phyloP scores from a whole-genome alignment of 2,113 vertebrate genomes.

The Falcunculus frontatus region DNA sequence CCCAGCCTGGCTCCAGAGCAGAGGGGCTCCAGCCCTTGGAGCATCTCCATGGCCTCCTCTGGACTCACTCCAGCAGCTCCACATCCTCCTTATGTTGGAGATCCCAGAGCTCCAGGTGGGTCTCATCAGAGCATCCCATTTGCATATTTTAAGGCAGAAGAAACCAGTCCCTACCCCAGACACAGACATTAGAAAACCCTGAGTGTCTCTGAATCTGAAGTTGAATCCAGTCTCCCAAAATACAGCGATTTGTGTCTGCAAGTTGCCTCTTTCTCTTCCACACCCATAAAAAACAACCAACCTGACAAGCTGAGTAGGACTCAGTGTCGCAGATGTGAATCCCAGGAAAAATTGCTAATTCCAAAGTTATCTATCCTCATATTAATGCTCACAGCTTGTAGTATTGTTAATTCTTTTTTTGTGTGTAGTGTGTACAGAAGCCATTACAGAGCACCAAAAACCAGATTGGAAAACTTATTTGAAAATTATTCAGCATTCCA shows the following conservation, averaged over 20 bases:
- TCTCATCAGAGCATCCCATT: not conserved
- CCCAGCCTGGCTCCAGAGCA: not conserved
- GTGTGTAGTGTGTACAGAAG: not conserved
- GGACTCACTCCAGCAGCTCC: not conserved
- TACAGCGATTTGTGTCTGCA: not conserved
- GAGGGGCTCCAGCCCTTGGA: not conserved
- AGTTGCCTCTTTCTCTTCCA: not conserved
- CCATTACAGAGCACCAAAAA: not conserved
- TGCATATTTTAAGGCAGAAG: not conserved
- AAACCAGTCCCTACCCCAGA: not conserved
- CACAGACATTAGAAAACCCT: not conserved
- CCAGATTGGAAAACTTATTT: not conserved
- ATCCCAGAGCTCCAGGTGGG: not conserved
- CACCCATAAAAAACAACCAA: not conserved
- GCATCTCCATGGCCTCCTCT: rapidly evolving
- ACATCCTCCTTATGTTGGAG: rapidly evolving
- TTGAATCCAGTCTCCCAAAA: not conserved
- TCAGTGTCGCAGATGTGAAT: not conserved
- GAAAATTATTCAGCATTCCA: not conserved
- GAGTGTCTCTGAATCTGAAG: not conserved
- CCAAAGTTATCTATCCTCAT: not conserved
- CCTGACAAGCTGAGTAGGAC: not conserved
- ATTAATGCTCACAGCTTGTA: not conserved
- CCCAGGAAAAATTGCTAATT: not conserved
- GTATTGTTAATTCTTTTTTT: not conserved